phyloP scores from a whole-genome alignment of 2,113 vertebrate species.

The Strix uralensis region DNA sequence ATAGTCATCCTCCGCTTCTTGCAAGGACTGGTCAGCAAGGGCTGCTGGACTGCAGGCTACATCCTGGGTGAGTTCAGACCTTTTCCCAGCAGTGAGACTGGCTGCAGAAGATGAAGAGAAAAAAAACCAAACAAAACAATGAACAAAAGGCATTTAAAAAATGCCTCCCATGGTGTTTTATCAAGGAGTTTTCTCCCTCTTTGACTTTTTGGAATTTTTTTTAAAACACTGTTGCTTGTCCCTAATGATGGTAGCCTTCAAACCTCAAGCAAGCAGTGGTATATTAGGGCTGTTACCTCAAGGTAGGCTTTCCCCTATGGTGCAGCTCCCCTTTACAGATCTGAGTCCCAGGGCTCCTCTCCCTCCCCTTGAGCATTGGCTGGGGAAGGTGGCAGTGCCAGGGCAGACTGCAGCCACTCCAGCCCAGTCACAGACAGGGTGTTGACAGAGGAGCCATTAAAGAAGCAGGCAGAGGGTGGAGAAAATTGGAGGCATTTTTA shows the following conservation, averaged over 20 bases:
- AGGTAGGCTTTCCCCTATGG: fast-evolving
- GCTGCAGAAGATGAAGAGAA: not conserved
- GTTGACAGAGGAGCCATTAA: not conserved
- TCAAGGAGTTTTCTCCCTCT: not conserved
- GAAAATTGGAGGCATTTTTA: not conserved
- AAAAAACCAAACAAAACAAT: not conserved
- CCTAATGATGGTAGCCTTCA: not conserved
- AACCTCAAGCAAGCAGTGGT: not conserved
- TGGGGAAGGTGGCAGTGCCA: not conserved
- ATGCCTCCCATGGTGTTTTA: not conserved
- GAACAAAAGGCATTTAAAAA: not conserved
- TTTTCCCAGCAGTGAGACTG: not conserved
- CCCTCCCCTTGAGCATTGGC: not conserved
- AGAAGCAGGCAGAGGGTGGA: not conserved
- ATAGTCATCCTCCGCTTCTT: conserved; percentile 73
- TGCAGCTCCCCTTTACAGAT: not conserved
- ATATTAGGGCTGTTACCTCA: not conserved
- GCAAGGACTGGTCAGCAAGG: conserved; percentile 82
- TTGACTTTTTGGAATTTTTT: not conserved
- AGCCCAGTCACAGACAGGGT: fast-evolving
- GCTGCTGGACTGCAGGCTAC: conserved; percentile 75
- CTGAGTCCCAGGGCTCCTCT: not conserved
- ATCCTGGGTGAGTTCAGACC: conserved; percentile 74
- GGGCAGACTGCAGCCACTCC: fast-evolving
- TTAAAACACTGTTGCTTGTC: not conserved